Conservation (phyloP, 2,888 invertebrate species). For the Cryptops parisi region DNA sequence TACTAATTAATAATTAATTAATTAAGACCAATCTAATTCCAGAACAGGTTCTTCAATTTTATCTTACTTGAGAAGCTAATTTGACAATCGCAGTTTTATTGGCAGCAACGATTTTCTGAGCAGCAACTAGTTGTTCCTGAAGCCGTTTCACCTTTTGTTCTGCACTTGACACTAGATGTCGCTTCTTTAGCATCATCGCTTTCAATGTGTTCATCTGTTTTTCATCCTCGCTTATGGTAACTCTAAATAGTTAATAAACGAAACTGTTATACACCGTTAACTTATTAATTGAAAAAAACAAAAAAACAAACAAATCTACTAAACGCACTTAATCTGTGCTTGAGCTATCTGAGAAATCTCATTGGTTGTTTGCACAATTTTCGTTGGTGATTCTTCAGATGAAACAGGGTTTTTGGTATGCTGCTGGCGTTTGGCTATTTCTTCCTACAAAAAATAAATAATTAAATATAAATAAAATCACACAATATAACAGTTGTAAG, state of each 20-base stretch:
- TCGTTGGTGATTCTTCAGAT: too few species aligned
- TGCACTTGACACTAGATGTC: neutral
- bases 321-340: too few species aligned
- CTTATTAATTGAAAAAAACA: too few species aligned
- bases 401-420: neutral
- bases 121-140: slow-evolving; percentile 12
- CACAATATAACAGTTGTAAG: neutral
- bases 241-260: too few species aligned
- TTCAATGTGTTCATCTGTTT: neutral
- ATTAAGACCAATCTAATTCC: too few species aligned
- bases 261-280: too few species aligned
- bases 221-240: slow-evolving; percentile 4
- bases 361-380: too few species aligned
- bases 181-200: neutral
- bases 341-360: too few species aligned
- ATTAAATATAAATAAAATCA: neutral
- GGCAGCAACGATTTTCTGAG: slow-evolving; percentile 10
- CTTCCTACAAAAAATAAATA: neutral
- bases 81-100: slow-evolving; percentile 6
- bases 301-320: too few species aligned
- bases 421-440: slow-evolving; percentile 7
- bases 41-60: too few species aligned
- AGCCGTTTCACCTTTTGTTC: slow-evolving; percentile 14
- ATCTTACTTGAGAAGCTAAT: neutral
- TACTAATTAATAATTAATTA: too few species aligned